phyloP scores from a whole-genome alignment of 1,140 invertebrate species.

The Drosophila kurseongensis region DNA sequence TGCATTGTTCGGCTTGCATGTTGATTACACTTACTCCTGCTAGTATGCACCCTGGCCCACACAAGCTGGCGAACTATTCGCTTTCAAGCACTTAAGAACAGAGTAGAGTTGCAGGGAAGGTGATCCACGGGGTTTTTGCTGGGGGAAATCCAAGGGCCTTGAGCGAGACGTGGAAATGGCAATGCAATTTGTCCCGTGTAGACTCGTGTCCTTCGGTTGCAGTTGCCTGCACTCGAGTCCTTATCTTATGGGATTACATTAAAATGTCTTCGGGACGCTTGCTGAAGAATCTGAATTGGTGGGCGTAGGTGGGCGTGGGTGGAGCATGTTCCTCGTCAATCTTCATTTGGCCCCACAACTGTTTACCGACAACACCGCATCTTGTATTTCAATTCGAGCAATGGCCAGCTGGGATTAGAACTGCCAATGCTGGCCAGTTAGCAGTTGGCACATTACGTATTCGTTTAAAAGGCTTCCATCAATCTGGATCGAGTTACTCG shows the following conservation, averaged over 20 bases:
- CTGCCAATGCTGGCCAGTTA: constrained; percentile 1
- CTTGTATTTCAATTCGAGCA: constrained; percentile 42
- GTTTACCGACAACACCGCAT: constrained; percentile 29
- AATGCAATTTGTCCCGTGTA: constrained; percentile 68
- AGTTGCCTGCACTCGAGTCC: constrained; percentile 26
- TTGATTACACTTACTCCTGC: constrained; percentile 59
- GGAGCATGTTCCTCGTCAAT: constrained; percentile 42
- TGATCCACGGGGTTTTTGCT: neutral
- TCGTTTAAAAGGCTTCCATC: constrained; percentile 4
- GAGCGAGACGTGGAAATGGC: constrained; percentile 58
- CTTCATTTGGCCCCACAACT: constrained; percentile 39
- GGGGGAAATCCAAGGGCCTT: neutral
- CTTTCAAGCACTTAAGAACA: constrained; percentile 58
- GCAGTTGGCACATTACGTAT: constrained; percentile 11
- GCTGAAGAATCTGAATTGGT: constrained; percentile 27
- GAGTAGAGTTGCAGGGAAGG: constrained; percentile 5
- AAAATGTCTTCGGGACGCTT: constrained; percentile 50
- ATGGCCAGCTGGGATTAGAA: constrained; percentile 38
- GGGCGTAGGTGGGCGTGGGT: constrained; percentile 2
- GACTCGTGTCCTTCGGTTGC: constrained; percentile 27
- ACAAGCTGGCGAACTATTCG: constrained; percentile 53
- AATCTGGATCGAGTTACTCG: constrained; percentile 14
- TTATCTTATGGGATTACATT: constrained; percentile 52
- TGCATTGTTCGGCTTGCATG: constrained; percentile 55
- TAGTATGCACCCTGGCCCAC: constrained; percentile 34